phyloP scores from a whole-genome alignment of 2,888 invertebrate genomes.

The Eudemis profundana region DNA sequence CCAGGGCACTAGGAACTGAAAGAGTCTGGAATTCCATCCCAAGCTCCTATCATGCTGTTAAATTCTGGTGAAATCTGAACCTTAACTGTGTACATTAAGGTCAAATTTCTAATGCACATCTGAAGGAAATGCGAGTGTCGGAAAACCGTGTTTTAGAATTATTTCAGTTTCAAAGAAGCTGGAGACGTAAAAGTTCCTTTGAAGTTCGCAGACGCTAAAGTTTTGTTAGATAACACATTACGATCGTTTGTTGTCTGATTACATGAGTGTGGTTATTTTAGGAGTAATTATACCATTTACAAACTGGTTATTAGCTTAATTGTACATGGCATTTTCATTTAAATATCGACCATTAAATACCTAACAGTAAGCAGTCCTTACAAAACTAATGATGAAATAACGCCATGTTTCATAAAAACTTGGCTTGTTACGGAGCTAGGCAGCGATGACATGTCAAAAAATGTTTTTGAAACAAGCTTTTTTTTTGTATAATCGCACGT shows the following conservation, averaged over 20 bases:
- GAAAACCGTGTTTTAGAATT: constrained; percentile 1
- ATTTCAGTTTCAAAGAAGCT: constrained; percentile 29
- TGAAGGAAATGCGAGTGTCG: not conserved
- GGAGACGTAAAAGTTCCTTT: constrained; percentile 34
- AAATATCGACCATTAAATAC: no score
- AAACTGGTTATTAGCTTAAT: not conserved
- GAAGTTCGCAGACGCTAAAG: constrained; percentile 35
- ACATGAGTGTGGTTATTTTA: constrained; percentile 1
- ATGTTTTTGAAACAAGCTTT: no score
- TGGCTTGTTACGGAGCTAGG: no score
- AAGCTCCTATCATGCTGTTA: not conserved
- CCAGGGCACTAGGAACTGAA: constrained; percentile 24
- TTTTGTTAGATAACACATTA: constrained; percentile 20
- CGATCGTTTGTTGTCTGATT: constrained; percentile 17
- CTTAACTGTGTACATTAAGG: not conserved
- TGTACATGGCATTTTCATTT: not conserved
- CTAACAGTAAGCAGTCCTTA: no score
- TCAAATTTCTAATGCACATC: not conserved
- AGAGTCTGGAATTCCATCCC: no score
- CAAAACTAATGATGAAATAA: no score
- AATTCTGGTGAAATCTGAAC: not conserved
- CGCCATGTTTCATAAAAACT: no score
- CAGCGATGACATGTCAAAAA: no score
- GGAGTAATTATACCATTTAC: constrained; percentile 2
- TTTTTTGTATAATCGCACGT: no score